phyloP scores from a whole-genome alignment of 37 sponge, comb jelly and placozoan genomes.

The Theonella swinhoei region DNA sequence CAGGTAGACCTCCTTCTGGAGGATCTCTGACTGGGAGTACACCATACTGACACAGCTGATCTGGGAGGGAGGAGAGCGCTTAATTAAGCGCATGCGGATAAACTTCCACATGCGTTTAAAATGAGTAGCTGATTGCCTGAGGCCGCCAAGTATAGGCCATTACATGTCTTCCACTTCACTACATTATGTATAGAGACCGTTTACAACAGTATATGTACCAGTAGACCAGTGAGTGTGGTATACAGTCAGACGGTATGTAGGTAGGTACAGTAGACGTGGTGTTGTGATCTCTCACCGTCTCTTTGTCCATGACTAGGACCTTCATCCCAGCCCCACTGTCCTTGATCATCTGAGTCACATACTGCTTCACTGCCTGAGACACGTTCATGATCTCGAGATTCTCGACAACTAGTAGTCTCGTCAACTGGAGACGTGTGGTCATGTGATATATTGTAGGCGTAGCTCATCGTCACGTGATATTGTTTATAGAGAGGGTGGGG shows the following conservation, averaged over 20 bases:
- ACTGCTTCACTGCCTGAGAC: constrained; percentile 82
- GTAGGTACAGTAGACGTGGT: background rate
- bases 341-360: constrained; percentile 89
- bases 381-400: constrained; percentile 79
- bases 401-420: background rate
- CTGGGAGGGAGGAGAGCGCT: constrained; percentile 19
- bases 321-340: constrained; percentile 98
- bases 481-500: no score
- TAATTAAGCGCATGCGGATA: background rate
- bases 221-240: no score
- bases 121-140: no score
- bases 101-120: no score
- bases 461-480: no score
- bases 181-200: no score
- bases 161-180: no score
- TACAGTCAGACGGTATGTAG: background rate
- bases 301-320: constrained; percentile 93
- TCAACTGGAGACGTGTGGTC: no score
- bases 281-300: constrained; percentile 76
- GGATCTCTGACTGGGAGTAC: constrained; percentile 94
- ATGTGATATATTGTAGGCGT: no score
- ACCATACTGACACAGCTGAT: constrained; percentile 88
- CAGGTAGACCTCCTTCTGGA: constrained; percentile 97
- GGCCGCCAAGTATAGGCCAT: no score
- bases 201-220: no score